Conservation (phyloP, 2,113 vertebrate species). For the Crotalus viridis region DNA sequence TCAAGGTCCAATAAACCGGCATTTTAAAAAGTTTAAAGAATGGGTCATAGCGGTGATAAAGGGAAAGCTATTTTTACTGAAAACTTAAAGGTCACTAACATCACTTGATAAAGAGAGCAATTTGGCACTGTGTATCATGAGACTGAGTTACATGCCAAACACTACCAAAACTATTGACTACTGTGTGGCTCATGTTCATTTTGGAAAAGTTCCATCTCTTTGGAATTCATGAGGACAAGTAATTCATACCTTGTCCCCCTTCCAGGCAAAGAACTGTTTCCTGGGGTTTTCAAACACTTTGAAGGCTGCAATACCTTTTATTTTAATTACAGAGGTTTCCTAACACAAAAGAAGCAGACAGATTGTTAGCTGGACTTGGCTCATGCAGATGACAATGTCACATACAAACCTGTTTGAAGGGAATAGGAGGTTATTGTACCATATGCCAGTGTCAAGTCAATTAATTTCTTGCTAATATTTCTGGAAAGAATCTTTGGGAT, state of each 20-base stretch:
- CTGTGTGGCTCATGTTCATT: constrained; percentile 8
- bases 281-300: constrained; percentile 10
- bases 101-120: constrained; percentile 21
- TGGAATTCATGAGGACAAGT: constrained; percentile 10
- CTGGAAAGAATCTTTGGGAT: constrained; percentile 39
- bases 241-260: constrained; percentile 19
- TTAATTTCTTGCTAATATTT: constrained; percentile 36
- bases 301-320: constrained; percentile 21
- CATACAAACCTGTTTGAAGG: constrained; percentile 42
- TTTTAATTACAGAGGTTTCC: constrained; percentile 41
- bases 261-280: constrained; percentile 14
- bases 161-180: not conserved
- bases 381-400: constrained; percentile 30
- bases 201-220: not conserved
- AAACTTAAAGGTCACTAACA: not conserved
- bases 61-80: not conserved
- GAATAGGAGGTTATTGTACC: constrained; percentile 20
- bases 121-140: not conserved
- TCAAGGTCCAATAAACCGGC: no score
- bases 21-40: not conserved
- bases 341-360: constrained; percentile 37
- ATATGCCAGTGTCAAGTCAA: constrained; percentile 50
- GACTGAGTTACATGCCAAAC: not conserved
- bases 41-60: not conserved
- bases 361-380: constrained; percentile 47